Conservation (phyloP, 1,140 invertebrate genomes). For the Coptotermes formosanus region DNA sequence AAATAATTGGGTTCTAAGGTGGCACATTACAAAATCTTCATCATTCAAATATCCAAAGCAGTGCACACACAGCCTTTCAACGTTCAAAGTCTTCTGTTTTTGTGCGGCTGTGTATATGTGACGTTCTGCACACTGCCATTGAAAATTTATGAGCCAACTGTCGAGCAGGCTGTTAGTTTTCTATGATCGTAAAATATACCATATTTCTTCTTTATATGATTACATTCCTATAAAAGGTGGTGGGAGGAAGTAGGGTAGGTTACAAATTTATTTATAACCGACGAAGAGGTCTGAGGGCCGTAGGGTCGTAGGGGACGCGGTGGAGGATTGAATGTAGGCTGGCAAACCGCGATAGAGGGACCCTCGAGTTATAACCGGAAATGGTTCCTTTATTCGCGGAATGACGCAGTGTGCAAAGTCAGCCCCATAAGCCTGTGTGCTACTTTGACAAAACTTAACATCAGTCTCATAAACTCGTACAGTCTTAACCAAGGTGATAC, state of each 20-base stretch:
- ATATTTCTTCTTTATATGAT: constrained; percentile 27
- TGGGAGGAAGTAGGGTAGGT: background rate
- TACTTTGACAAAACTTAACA: too few relatives aligned
- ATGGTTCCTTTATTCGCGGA: too few relatives aligned
- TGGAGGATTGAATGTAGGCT: background rate
- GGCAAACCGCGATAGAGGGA: background rate
- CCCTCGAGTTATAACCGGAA: background rate
- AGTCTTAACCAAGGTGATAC: too few relatives aligned
- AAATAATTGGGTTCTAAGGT: background rate
- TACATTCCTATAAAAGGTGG: constrained; percentile 20
- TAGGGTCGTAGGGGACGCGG: background rate
- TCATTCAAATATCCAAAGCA: background rate
- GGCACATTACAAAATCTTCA: background rate
- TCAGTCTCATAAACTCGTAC: too few relatives aligned
- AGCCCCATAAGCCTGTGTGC: too few relatives aligned
- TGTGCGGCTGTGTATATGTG: background rate
- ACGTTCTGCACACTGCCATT: background rate
- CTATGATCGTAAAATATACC: constrained; percentile 29
- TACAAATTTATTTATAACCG: constrained; percentile 28
- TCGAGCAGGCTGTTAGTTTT: background rate
- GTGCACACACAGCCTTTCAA: background rate
- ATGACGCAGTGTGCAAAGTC: too few relatives aligned
- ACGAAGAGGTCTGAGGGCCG: background rate
- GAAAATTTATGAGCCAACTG: constrained; percentile 5
- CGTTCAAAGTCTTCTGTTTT: too few relatives aligned